Base-by-base conservation (phyloP, 2,888 invertebrate species). In the Volucella bombylans region DNA sequence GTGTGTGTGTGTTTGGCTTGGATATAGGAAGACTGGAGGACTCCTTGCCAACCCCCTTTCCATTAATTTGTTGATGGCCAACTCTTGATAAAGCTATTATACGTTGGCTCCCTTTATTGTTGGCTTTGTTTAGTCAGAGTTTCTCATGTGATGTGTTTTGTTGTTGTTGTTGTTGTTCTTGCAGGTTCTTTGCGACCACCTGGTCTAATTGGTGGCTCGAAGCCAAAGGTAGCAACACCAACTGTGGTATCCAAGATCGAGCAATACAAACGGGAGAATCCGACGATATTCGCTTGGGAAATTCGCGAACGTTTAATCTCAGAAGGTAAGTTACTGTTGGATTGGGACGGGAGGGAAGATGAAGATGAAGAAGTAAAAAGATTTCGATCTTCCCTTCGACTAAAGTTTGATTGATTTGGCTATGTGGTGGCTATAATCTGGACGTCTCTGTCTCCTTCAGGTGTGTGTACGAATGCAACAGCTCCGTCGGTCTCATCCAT, bases 271-370 rank as follows among this genome's bases (percentile, higher is more conserved):
- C 93, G 98, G 88, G 98, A 99, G 92, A 99, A 99, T 92, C 99
- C 99, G 8, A 99, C 99, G 80, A 99, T 99, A 90, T 99, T 99
- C 92, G 99, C 99, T 23, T 99, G 99, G 99, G 99, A 99, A 94
- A 99, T 99, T 88, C 94, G 99, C 68, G 99, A 99, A 92, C 94
- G 98, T 91, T 95, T 99, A 85, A 97, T 99, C 90, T 97, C 97
- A 80, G 98, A 99, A 95, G 98, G 98, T 98, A 94, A 94, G 93
- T 89, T 83, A 15, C 49, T 38, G 15, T 8, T 15, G 14, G 23
- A 0, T 23, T 23, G 23, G 4, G 23, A 23, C 23, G 3, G 23
- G 4, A 3, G 23, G 23, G 23, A 23, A 23, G 4, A 23, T 4
- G 23, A 23, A 23, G 23, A 23, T 0, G 23, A 23, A 23, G 23